Evolutionary conservation across 2,797 vertebrate species (phyloP).

Genomic region (Ptychadena robeensis): DNA sequence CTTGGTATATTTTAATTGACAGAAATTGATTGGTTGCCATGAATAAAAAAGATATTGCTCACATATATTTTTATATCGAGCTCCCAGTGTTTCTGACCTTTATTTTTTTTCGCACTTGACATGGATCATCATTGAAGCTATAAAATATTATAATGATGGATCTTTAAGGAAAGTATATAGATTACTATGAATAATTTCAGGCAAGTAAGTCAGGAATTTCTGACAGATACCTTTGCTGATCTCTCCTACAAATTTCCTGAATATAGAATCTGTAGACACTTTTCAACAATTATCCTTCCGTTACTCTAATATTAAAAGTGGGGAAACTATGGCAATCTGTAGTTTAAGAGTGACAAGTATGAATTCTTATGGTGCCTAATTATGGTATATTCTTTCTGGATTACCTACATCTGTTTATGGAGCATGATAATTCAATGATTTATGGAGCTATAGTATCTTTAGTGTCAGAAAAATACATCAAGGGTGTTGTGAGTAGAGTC

Average conservation of each 20-base stretch:
- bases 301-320: not conserved
- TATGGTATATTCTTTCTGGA: slow-evolving; percentile 33
- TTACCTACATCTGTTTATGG: slow-evolving; percentile 20
- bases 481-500: slow-evolving; percentile 15
- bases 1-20: not conserved
- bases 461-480: slow-evolving; percentile 28
- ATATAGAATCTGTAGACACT: not conserved
- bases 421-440: slow-evolving; percentile 28
- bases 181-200: not conserved
- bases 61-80: not conserved
- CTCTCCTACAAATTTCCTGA: not conserved
- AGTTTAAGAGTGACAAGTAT: slow-evolving; percentile 22
- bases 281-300: not conserved
- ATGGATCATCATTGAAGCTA: not conserved
- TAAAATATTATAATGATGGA: not conserved
- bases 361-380: slow-evolving; percentile 42
- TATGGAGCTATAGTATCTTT: slow-evolving; percentile 2
- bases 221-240: not conserved
- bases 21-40: not conserved
- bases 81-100: not conserved
- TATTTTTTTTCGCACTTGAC: not conserved
- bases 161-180: no score
- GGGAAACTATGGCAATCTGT: not conserved
- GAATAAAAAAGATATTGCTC: not conserved
- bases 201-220: not conserved